Conservation (phyloP, 2,797 vertebrate species). For the Tapera naevia region DNA sequence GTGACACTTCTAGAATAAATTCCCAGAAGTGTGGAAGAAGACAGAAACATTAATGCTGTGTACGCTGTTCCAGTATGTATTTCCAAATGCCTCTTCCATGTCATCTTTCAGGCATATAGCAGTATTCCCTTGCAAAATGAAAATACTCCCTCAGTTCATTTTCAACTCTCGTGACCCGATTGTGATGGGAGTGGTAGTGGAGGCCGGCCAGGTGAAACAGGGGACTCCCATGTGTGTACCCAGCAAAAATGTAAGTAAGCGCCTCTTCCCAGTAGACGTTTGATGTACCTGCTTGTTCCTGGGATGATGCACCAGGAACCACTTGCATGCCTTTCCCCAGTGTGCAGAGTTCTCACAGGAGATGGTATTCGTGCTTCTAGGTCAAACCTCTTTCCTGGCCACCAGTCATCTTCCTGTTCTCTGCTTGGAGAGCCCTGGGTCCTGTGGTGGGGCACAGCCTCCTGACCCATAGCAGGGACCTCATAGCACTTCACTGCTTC, state of each 20-base stretch:
- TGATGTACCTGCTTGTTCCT: not conserved
- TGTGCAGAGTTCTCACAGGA: not conserved
- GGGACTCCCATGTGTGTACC: constrained; percentile 95
- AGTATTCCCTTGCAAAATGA: constrained; percentile 94
- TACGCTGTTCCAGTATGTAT: fast-evolving
- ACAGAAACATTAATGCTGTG: not conserved
- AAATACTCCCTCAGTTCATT: constrained; percentile 96
- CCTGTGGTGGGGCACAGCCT: not conserved
- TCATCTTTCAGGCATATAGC: constrained; percentile 84
- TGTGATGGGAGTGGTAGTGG: constrained; percentile 91
- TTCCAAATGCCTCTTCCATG: not conserved
- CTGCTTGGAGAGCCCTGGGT: not conserved
- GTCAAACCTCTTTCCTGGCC: not conserved
- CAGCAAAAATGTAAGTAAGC: constrained; percentile 90
- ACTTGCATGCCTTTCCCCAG: fast-evolving
- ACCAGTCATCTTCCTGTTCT: fast-evolving
- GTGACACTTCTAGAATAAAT: not conserved
- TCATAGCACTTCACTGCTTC: too few species aligned
- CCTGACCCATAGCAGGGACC: too few species aligned
- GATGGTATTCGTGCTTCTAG: not conserved
- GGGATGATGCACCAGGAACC: not conserved
- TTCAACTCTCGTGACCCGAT: constrained; percentile 98
- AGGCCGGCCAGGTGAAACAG: constrained; percentile 90
- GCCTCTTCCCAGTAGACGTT: fast-evolving
- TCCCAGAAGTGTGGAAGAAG: not conserved